Evolutionary conservation across 1,140 invertebrate genomes (phyloP).

Genomic region (Helicoverpa armigera): DNA sequence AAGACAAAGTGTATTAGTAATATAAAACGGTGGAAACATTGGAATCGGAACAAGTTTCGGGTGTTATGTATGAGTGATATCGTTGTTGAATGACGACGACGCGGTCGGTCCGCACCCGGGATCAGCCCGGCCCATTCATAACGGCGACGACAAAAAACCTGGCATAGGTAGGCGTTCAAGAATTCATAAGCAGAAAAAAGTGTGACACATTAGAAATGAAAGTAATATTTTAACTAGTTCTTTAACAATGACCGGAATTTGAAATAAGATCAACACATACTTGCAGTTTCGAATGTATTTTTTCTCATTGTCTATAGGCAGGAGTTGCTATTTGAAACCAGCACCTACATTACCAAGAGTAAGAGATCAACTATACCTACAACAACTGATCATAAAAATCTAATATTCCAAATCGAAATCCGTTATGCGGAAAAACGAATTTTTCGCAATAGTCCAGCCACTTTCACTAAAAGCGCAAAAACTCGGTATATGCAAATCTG

Average conservation of each 20-base stretch:
- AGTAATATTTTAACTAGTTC: slow-evolving; percentile 1
- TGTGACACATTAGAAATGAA: slow-evolving; percentile 10
- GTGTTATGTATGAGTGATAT: slow-evolving; percentile 37
- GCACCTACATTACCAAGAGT: too few relatives aligned
- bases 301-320: too few relatives aligned
- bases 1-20: background rate
- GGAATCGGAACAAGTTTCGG: background rate
- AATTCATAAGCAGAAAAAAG: slow-evolving; percentile 8
- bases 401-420: background rate
- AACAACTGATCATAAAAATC: too few relatives aligned
- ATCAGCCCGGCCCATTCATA: slow-evolving; percentile 32
- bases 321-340: too few relatives aligned
- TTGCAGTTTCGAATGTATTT: background rate
- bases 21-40: slow-evolving; percentile 10
- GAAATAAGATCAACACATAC: background rate
- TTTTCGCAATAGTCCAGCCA: slow-evolving; percentile 34
- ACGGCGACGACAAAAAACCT: slow-evolving; percentile 28
- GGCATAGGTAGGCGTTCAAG: slow-evolving; percentile 1
- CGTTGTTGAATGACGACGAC: slow-evolving; percentile 17
- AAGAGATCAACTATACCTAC: too few relatives aligned
- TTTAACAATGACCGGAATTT: slow-evolving; percentile 4
- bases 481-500: slow-evolving; percentile 37
- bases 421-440: background rate
- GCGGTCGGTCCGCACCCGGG: slow-evolving; percentile 3
- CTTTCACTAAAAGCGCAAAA: slow-evolving; percentile 44